Evolutionary conservation across 2,888 invertebrate genomes (phyloP).

Genomic region (Drosophila mulleri): DNA sequence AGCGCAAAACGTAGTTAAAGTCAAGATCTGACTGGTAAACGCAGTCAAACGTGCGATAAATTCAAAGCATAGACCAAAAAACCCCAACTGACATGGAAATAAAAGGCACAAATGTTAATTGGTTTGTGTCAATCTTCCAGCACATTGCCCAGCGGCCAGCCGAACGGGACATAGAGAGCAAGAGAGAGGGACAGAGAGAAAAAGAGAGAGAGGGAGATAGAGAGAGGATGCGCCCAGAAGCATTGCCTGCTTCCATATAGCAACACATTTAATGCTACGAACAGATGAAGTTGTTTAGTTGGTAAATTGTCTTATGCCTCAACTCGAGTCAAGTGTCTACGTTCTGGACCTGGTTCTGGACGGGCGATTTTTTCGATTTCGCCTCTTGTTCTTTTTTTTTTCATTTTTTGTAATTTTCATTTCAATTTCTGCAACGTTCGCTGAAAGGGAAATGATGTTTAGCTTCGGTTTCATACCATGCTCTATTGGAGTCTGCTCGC

Average conservation of each 20-base stretch:
- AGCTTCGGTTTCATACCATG: constrained; percentile 40
- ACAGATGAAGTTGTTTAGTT: constrained; percentile 79
- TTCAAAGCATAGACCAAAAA: constrained; percentile 71
- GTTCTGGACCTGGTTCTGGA: constrained; percentile 38
- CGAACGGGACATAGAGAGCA: constrained; percentile 16
- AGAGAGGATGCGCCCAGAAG: constrained; percentile 38
- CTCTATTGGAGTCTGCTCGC: constrained; percentile 68
- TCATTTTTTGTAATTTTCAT: constrained; percentile 74
- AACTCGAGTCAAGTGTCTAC: constrained; percentile 33
- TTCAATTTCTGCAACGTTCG: constrained; percentile 73
- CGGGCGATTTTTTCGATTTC: constrained; percentile 53
- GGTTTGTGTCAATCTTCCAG: constrained; percentile 82
- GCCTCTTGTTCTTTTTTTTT: constrained; percentile 15
- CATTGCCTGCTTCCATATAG: constrained; percentile 51
- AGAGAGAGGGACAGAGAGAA: neutral
- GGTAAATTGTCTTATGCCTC: constrained; percentile 69
- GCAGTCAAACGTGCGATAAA: constrained; percentile 83
- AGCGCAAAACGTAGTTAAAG: constrained; percentile 82
- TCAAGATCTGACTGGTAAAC: constrained; percentile 81
- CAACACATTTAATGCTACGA: constrained; percentile 67
- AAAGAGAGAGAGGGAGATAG: neutral
- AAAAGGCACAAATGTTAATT: constrained; percentile 83
- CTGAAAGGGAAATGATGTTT: constrained; percentile 79
- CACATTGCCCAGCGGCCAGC: constrained; percentile 52
- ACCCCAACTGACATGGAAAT: constrained; percentile 67